Base-by-base conservation (phyloP, 2,797 vertebrate genomes). In the Gobio occitaniae region DNA sequence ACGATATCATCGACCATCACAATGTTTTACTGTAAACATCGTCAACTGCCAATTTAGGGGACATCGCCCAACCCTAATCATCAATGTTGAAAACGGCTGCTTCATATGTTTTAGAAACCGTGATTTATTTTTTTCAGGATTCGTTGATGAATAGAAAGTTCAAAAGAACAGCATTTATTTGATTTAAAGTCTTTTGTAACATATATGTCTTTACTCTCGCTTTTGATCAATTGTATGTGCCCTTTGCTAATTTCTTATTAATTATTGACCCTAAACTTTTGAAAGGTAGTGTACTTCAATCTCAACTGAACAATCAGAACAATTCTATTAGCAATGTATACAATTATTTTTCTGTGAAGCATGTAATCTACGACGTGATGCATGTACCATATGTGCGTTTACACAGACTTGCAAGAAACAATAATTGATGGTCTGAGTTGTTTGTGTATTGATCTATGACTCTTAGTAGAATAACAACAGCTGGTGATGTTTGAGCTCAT, bases 401-500 rank as follows among this genome's bases (percentile, higher is more conserved):
- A 2, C 8, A 32, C 4, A 65, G 29, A 8, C 29, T 9, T 12
- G 17, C 29, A 36, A 38, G 17, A 56, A 56, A 52, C 16, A 12
- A 5, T 17, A 29, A 16, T 50, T 29, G 0, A 32, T 32, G 61
- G 25, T 50, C 13, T 25, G 29, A 54, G 29, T 13, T 36, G 50
- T 75, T 54, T 75, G 50, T 75, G 29, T 21, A 21, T 21, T 75
- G 48, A 54, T 36, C 48, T 54, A 52, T 36, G 72, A 54, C 29
- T 36, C 48, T 9, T 9, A 9, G 50, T 21, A 56, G 72, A 38
- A 56, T 56, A 12, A 19, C 50, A 76, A 19, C 50, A 76, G 74
- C 74, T 76, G 50, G n/a, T 3, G 50, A 8, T 77, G 17, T 78
- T 69, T 69, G 38, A 47, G 15, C 25, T 82, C 25, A 84, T 75